phyloP scores from a whole-genome alignment of 2,888 invertebrate species.

The Graphium colonna region DNA sequence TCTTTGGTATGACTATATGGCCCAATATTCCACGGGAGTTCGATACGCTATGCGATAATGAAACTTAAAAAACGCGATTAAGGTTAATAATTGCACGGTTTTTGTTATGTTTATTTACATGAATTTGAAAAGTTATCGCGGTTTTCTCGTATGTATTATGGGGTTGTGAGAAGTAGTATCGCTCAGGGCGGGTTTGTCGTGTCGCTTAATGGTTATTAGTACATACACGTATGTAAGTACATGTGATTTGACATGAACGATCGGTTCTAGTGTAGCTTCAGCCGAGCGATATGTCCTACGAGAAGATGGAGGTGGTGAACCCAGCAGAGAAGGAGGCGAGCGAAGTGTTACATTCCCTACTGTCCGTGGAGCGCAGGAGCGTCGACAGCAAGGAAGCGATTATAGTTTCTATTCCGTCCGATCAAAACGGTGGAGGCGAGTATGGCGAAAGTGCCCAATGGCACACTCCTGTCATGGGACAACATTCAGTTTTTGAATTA shows the following conservation, averaged over 20 bases:
- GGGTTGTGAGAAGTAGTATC: slow-evolving; percentile 49
- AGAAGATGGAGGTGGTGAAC: slow-evolving; percentile 82
- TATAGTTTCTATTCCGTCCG: slow-evolving; percentile 68
- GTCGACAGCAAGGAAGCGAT: slow-evolving; percentile 79
- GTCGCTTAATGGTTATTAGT: slow-evolving; percentile 55
- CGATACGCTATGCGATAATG: slow-evolving; percentile 81
- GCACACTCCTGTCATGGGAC: slow-evolving; percentile 82
- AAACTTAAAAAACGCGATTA: slow-evolving; percentile 82
- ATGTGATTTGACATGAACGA: slow-evolving; percentile 72
- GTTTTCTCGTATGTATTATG: slow-evolving; percentile 63
- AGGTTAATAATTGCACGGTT: slow-evolving; percentile 81
- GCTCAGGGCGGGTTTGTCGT: slow-evolving; percentile 65
- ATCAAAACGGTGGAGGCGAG: slow-evolving; percentile 70
- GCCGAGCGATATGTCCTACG: slow-evolving; percentile 64
- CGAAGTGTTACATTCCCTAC: slow-evolving; percentile 83
- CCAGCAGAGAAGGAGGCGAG: slow-evolving; percentile 86
- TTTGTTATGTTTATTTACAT: slow-evolving; percentile 81
- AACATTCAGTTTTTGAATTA: slow-evolving; percentile 75
- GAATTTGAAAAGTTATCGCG: slow-evolving; percentile 79
- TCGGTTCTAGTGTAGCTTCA: slow-evolving; percentile 67
- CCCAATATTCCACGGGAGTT: slow-evolving; percentile 81
- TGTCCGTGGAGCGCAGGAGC: slow-evolving; percentile 83
- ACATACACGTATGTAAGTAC: slow-evolving; percentile 73
- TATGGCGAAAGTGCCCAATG: slow-evolving; percentile 81
- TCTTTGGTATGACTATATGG: slow-evolving; percentile 79